Evolutionary conservation across 2,797 vertebrate species (phyloP).

Genomic region (Antrozous pallidus): DNA sequence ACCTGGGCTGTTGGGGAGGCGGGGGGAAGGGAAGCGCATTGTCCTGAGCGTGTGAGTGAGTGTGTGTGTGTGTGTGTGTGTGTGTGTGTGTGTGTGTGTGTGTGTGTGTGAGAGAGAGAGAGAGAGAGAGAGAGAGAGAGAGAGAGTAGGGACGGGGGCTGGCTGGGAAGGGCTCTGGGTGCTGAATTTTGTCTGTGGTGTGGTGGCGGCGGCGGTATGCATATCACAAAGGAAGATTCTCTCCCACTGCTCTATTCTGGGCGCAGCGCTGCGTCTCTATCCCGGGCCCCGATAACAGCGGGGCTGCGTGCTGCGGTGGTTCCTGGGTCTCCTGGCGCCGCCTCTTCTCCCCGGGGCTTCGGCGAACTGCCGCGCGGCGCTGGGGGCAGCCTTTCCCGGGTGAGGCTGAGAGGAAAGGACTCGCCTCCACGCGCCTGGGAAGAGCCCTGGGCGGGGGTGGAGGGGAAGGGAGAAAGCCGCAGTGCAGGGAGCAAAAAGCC

Average conservation of each 20-base stretch:
- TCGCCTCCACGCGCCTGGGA: fast-evolving
- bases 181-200: slow-evolving; percentile 37
- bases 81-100: not conserved
- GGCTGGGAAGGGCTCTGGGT: not conserved
- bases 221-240: not conserved
- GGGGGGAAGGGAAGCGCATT: not conserved
- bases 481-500: not conserved
- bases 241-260: not conserved
- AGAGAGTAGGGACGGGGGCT: fast-evolving
- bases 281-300: fast-evolving
- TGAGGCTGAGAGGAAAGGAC: not conserved
- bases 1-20: slow-evolving; percentile 43
- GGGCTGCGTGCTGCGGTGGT: not conserved
- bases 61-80: not conserved
- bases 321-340: not conserved
- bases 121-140: too few species aligned
- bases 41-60: not conserved
- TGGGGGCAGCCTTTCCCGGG: fast-evolving
- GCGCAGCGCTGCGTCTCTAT: not conserved
- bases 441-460: too few species aligned
- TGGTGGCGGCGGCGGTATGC: slow-evolving; percentile 3
- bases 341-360: fast-evolving
- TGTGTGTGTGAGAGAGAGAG: not conserved
- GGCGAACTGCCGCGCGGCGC: fast-evolving
- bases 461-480: not conserved